These are phyloP conservation scores for Thalassarche chlororhynchos DNA, from an alignment of 2,113 vertebrate genomes.

Conservation along the genomic window DNA sequence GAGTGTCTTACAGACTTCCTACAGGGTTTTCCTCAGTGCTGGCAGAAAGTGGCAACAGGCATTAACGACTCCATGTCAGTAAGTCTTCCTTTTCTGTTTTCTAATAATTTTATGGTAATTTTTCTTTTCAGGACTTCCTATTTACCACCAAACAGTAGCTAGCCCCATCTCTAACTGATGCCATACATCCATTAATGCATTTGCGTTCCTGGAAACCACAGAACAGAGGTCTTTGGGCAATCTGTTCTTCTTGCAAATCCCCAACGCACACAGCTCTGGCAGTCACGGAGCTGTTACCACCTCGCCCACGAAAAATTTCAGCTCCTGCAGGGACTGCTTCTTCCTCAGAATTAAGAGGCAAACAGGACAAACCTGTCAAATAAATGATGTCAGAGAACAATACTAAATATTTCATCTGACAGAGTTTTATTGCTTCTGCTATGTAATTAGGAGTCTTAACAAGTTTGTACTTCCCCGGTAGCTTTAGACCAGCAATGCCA, in stretches of 20 bases:
- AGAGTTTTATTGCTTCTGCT: background rate
- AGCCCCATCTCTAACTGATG: background rate
- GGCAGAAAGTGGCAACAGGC: background rate
- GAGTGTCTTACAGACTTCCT: background rate
- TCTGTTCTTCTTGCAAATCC: background rate
- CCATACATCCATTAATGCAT: background rate
- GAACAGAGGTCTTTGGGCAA: background rate
- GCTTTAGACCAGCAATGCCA: background rate
- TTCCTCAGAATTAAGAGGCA: background rate
- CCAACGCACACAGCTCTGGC: background rate
- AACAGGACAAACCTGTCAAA: background rate
- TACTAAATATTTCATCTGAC: background rate
- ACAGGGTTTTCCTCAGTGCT: background rate
- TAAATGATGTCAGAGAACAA: background rate
- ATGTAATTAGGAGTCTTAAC: background rate
- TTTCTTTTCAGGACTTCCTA: background rate
- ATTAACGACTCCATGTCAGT: fast-evolving
- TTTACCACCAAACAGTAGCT: background rate
- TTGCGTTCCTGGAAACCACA: background rate
- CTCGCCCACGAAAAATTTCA: background rate
- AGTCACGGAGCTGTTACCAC: background rate
- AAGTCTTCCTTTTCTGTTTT: background rate
- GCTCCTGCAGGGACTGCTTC: background rate
- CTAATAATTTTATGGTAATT: background rate
- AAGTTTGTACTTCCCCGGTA: background rate